Base-by-base conservation (phyloP, 2,888 invertebrate genomes). In the Fabriciana adippe region DNA sequence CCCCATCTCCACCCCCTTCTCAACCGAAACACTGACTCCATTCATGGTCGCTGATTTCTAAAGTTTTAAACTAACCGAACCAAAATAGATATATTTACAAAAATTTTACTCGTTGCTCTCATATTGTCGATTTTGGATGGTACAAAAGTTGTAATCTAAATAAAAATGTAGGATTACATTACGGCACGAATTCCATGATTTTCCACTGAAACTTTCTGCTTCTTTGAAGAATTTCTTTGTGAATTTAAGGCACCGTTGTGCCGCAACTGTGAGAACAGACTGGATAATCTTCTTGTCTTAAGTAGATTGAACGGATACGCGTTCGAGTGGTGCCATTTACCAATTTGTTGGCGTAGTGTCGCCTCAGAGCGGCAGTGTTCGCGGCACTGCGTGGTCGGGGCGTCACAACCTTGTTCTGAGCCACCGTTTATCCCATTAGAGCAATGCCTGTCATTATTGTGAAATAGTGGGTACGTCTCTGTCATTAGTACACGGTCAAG, bases 401-500 rank as follows among this genome's bases (percentile, higher is more conserved):
- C 84, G 83, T 83, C 85, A 85, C 90, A 90, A 90, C 92, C 92
- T 92, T 91, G 92, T 86, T 83, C 82, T 86, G 86, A 87, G 87
- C 82, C 83, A 83, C 83, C 91, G 85, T 86, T 92, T 92, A 92
- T 92, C 84, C 87, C 89, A 92, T 92, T 91, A 90, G 82, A 80
- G 85, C 87, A 84, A 85, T 88, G 86, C 82, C 87, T 88, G 86
- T 82, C 82, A 86, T 87, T 86, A 86, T 75, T 81, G 81, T 82
- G 80, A 83, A 86, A 83, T 83, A 84, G 85, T 82, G 84, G 84
- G 87, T 76, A 86, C 85, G 81, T 78, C 80, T 79, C 76, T 75
- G 74, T 79, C 81, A 87, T 88, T 88, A 87, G 86, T 84, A 79
- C 89, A 91, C 87, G 89, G 90, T 89, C 91, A 91, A 90, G 90